Percentiles rank a stretch among this genome's conserved stretches.
phyloP scores from a whole-genome alignment of 2,888 invertebrate species.

The Pollenia griseotomentosa region DNA sequence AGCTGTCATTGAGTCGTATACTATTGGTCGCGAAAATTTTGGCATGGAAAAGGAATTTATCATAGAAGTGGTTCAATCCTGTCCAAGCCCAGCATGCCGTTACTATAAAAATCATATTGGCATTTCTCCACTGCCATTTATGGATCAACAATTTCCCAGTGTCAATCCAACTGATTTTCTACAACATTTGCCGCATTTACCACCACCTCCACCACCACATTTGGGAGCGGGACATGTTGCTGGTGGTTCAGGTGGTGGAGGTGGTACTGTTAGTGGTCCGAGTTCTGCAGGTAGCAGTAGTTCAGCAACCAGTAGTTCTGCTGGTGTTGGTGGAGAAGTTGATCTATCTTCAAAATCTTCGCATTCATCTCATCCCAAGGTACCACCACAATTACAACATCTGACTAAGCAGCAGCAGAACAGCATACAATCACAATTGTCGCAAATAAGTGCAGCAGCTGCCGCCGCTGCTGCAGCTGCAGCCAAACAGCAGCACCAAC shows the following conservation, averaged over 20 bases:
- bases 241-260: slow-evolving; percentile 73
- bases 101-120: slow-evolving; percentile 94
- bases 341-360: slow-evolving; percentile 80
- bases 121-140: slow-evolving; percentile 84
- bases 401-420: slow-evolving; percentile 82
- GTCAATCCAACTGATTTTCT: slow-evolving; percentile 88
- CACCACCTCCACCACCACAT: slow-evolving; percentile 77
- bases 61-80: slow-evolving; percentile 94
- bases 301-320: slow-evolving; percentile 69
- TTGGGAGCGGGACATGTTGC: slow-evolving; percentile 79
- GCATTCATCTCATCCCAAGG: slow-evolving; percentile 74
- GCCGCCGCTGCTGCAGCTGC: slow-evolving; percentile 78
- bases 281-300: slow-evolving; percentile 74
- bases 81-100: slow-evolving; percentile 94
- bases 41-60: slow-evolving; percentile 96
- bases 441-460: slow-evolving; percentile 78
- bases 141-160: slow-evolving; percentile 83
- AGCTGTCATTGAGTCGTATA: slow-evolving; percentile 94
- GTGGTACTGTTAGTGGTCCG: slow-evolving; percentile 68
- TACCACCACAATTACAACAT: slow-evolving; percentile 81
- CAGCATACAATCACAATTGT: slow-evolving; percentile 82
- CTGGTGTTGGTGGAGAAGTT: slow-evolving; percentile 79
- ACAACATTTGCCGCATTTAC: slow-evolving; percentile 86
- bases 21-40: slow-evolving; percentile 86
- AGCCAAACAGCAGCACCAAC: slow-evolving; percentile 80